Evolutionary conservation across 2,113 vertebrate species (phyloP).

Genomic region (Psephotus haematonotus): DNA sequence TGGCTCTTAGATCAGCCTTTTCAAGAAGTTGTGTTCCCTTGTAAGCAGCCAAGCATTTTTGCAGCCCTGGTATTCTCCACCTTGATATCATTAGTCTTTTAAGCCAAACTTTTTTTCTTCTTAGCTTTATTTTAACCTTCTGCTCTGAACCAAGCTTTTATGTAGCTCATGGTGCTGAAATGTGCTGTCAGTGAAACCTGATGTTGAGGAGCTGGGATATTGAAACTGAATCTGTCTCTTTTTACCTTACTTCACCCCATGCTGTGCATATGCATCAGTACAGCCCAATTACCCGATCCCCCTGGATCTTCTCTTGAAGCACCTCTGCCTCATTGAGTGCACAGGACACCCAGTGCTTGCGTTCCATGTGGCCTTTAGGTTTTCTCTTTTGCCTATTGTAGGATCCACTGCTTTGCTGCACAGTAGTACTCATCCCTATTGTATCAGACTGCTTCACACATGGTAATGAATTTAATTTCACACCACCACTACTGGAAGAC

Average conservation of each 20-base stretch:
- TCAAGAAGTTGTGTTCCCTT: neutral
- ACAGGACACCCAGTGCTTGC: neutral
- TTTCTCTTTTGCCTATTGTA: neutral
- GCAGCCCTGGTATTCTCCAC: neutral
- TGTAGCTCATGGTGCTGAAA: neutral
- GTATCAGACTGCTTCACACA: constrained; percentile 37
- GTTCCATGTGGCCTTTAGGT: neutral
- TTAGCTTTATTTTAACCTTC: neutral
- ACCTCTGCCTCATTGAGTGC: neutral
- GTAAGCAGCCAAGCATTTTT: neutral
- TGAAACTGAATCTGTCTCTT: neutral
- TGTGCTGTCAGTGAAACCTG: neutral
- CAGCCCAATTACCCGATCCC: neutral
- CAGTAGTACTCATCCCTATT: constrained; percentile 46
- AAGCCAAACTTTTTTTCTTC: neutral
- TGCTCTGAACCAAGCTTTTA: neutral
- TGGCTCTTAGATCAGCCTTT: neutral
- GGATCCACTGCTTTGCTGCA: neutral
- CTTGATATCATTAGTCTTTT: neutral
- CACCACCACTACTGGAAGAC: constrained; percentile 33
- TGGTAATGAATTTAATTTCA: constrained; percentile 60
- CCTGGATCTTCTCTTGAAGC: neutral
- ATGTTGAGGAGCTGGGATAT: neutral
- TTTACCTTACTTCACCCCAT: neutral
- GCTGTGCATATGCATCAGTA: neutral